These are phyloP conservation scores for Metellina segmentata DNA, from an alignment of 2,888 invertebrate species.

Conservation along the genomic window DNA sequence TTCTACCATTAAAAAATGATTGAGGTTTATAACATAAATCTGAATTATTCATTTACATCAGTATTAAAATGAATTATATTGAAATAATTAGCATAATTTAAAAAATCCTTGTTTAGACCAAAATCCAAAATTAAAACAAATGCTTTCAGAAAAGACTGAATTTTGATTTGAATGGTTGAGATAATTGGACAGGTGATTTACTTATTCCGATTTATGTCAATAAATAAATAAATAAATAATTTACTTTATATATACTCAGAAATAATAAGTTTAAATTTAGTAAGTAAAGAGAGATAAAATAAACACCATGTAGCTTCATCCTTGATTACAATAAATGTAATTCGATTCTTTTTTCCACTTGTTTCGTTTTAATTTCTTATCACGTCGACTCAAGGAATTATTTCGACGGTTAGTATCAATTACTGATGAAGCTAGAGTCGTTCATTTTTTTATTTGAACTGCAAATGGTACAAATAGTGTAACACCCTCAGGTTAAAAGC, in stretches of 20 bases:
- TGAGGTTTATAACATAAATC: too few relatives aligned
- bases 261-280: conserved; percentile 4
- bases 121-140: too few relatives aligned
- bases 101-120: too few relatives aligned
- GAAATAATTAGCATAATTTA: too few relatives aligned
- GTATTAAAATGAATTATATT: too few relatives aligned
- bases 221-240: conserved; percentile 40
- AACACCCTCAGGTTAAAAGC: background rate
- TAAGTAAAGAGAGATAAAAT: conserved; percentile 2
- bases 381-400: background rate
- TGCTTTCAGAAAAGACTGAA: too few relatives aligned
- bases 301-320: conserved; percentile 4
- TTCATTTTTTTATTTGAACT: conserved; percentile 1
- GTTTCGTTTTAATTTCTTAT: conserved; percentile 1
- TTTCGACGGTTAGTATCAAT: conserved; percentile 8
- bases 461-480: background rate
- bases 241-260: background rate
- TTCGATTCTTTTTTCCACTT: background rate
- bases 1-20: too few relatives aligned
- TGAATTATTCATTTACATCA: too few relatives aligned
- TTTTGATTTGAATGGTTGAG: too few relatives aligned
- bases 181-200: too few relatives aligned
- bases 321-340: conserved; percentile 9
- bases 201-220: background rate
- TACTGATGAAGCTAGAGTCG: conserved; percentile 10